Conservation (phyloP, 2,888 invertebrate genomes). For the Cantharis rufa region DNA sequence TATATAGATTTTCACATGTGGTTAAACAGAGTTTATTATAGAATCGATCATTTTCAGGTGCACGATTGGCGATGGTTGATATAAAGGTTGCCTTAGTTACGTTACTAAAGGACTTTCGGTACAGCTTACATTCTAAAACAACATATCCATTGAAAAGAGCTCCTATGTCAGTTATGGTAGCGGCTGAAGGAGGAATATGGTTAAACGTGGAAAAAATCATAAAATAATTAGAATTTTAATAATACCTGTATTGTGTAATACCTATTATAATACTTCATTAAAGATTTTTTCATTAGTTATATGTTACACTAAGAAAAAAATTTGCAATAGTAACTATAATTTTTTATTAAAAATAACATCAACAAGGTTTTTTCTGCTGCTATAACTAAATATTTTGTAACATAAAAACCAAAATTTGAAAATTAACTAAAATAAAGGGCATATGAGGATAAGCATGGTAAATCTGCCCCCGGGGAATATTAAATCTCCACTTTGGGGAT, state of each 20-base stretch:
- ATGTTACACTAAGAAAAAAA: no score
- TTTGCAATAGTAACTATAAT: no score
- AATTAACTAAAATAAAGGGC: no score
- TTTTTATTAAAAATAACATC: no score
- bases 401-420: no score
- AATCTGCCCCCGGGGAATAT: no score
- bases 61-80: neutral
- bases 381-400: no score
- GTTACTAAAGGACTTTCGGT: neutral
- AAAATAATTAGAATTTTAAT: neutral
- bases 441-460: no score
- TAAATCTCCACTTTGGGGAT: no score
- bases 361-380: no score
- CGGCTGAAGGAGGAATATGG: neutral
- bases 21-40: neutral
- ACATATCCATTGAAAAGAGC: neutral
- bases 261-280: no score
- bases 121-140: neutral
- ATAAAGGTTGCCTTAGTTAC: neutral
- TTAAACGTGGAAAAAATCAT: neutral
- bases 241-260: neutral
- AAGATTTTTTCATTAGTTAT: no score
- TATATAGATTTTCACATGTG: neutral
- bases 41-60: neutral
- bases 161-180: neutral